These are phyloP conservation scores for Hylomyscus alleni DNA, from an alignment of 2,797 vertebrate species.

Conservation along the genomic window DNA sequence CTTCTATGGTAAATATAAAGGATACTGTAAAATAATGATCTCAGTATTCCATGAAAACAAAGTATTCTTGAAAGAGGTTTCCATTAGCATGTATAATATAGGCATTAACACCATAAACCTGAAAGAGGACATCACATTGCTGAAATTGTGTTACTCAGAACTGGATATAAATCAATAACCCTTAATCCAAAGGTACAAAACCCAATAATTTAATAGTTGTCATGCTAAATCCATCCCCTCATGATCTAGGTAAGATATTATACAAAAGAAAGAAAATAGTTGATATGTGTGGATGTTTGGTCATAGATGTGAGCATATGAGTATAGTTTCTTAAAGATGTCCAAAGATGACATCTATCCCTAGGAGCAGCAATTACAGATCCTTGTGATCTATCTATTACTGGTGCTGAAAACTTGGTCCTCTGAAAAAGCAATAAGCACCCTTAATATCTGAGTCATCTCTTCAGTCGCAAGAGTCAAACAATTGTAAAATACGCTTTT, in stretches of 20 bases:
- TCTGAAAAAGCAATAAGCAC: neutral
- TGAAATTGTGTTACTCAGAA: neutral
- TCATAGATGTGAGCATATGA: too few relatives aligned
- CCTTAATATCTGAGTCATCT: neutral
- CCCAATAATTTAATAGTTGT: neutral
- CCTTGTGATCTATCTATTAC: neutral
- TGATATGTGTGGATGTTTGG: neutral
- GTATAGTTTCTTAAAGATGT: neutral
- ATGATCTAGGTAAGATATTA: neutral
- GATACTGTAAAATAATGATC: neutral
- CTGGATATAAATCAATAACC: neutral
- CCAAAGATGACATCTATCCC: neutral
- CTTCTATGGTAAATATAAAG: constrained; percentile 1
- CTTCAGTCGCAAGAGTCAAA: neutral
- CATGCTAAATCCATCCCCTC: neutral
- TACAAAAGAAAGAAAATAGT: neutral
- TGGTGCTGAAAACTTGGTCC: neutral
- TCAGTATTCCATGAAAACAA: neutral
- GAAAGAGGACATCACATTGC: neutral
- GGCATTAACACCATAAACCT: neutral
- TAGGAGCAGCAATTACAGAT: neutral
- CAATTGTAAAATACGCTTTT: constrained; percentile 36
- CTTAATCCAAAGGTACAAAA: neutral
- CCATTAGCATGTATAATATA: neutral
- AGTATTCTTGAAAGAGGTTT: neutral